phyloP scores from a whole-genome alignment of 2,113 vertebrate species.

The Phoxinus phoxinus region DNA sequence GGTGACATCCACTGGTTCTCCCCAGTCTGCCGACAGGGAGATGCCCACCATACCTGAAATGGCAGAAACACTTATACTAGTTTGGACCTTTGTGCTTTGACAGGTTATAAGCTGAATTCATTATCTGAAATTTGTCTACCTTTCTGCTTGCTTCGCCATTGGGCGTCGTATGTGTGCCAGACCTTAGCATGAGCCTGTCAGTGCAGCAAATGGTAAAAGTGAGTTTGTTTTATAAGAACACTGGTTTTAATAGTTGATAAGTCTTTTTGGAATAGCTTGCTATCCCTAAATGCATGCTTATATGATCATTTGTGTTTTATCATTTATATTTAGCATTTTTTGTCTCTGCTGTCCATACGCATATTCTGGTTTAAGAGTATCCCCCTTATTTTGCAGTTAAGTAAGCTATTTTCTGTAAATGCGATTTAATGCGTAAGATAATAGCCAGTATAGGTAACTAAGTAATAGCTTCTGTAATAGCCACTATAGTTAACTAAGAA shows the following conservation, averaged over 20 bases:
- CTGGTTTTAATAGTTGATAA: neutral
- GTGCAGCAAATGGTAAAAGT: slow-evolving; percentile 23
- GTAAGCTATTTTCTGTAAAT: no score
- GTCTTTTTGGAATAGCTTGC: neutral
- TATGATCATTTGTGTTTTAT: neutral
- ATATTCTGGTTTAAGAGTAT: no score
- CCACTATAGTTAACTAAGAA: no score
- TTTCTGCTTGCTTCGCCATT: slow-evolving; percentile 83
- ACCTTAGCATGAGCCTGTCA: slow-evolving; percentile 84
- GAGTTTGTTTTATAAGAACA: neutral
- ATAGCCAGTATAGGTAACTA: no score
- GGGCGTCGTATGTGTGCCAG: slow-evolving; percentile 86
- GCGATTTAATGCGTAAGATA: no score
- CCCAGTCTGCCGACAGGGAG: slow-evolving; percentile 87
- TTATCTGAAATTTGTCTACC: slow-evolving; percentile 69
- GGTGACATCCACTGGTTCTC: slow-evolving; percentile 84
- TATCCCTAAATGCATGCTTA: neutral
- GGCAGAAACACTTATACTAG: neutral
- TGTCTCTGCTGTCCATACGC: neutral
- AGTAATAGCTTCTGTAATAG: no score
- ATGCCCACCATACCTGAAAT: slow-evolving; percentile 86
- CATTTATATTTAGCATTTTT: neutral
- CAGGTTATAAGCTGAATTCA: neutral
- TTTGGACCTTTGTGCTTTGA: neutral
- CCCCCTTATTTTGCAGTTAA: no score